Percentiles rank a stretch among this genome's conserved stretches.
Evolutionary conservation across 2,113 vertebrate species (phyloP).

Genomic region (Microcebus jonahi): DNA sequence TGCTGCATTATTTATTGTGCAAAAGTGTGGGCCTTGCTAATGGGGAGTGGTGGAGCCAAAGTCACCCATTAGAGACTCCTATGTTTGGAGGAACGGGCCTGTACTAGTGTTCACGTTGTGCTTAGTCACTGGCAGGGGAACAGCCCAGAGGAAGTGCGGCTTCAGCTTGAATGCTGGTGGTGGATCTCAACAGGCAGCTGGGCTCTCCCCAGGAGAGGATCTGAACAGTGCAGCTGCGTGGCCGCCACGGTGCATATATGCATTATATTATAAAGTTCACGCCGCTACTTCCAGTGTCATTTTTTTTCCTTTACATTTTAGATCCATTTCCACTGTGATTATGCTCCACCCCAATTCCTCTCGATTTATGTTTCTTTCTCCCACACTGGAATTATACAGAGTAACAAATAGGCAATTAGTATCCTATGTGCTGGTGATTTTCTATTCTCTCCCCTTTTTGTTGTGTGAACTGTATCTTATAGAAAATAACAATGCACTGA

Average conservation of each 20-base stretch:
- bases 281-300: not conserved
- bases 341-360: not conserved
- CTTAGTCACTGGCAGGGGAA: not conserved
- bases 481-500: not conserved
- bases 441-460: not conserved
- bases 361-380: not conserved
- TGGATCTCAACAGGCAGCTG: not conserved
- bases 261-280: not conserved
- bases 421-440: not conserved
- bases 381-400: not conserved
- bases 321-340: not conserved
- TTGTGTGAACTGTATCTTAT: not conserved
- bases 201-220: not conserved
- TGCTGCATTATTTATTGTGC: not conserved
- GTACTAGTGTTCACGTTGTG: accelerated
- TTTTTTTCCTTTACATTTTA: not conserved
- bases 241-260: accelerated
- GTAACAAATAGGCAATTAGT: not conserved
- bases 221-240: accelerated
- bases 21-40: not conserved
- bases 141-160: not conserved
- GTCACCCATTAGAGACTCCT: not conserved
- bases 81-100: not conserved
- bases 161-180: accelerated
- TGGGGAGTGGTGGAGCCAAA: not conserved